Evolutionary conservation across 2,888 invertebrate genomes (phyloP).

Genomic region (Pemphredon lugubris): DNA sequence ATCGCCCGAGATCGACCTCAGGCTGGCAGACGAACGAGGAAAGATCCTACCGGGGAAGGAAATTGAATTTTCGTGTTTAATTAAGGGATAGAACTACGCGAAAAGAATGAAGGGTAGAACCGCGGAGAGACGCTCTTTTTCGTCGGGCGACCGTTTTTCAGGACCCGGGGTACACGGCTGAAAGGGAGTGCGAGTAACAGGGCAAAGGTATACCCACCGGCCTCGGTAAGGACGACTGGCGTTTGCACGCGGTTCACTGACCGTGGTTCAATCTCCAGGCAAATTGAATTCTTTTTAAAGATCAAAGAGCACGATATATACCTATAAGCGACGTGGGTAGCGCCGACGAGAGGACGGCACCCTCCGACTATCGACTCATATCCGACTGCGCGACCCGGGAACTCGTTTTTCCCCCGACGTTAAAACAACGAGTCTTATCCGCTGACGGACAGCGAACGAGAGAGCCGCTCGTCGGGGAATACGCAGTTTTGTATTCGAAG

Average conservation of each 20-base stretch:
- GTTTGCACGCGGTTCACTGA: constrained; percentile 70
- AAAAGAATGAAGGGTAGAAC: not conserved
- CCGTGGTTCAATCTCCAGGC: constrained; percentile 75
- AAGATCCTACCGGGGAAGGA: too few species aligned
- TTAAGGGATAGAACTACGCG: constrained; percentile 25
- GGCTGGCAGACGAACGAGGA: too few species aligned
- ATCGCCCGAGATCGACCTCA: too few species aligned
- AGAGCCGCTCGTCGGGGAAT: too few species aligned
- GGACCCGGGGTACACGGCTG: too few species aligned
- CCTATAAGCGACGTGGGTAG: constrained; percentile 45
- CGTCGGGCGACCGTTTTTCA: constrained; percentile 30
- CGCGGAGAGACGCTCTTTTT: constrained; percentile 32
- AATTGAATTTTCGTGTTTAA: constrained; percentile 51
- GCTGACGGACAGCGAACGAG: too few species aligned
- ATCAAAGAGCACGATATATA: constrained; percentile 76
- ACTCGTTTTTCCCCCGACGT: constrained; percentile 40
- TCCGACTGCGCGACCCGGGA: constrained; percentile 39
- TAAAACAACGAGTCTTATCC: too few species aligned
- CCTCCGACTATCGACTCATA: constrained; percentile 43
- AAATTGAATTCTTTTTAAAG: constrained; percentile 77
- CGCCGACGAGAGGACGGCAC: constrained; percentile 27
- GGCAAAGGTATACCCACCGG: too few species aligned
- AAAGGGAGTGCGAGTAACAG: too few species aligned
- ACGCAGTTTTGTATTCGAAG: too few species aligned
- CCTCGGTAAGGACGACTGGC: constrained; percentile 43